Conservation (phyloP, 2,113 vertebrate genomes). For the Onychorhynchus coronatus region DNA sequence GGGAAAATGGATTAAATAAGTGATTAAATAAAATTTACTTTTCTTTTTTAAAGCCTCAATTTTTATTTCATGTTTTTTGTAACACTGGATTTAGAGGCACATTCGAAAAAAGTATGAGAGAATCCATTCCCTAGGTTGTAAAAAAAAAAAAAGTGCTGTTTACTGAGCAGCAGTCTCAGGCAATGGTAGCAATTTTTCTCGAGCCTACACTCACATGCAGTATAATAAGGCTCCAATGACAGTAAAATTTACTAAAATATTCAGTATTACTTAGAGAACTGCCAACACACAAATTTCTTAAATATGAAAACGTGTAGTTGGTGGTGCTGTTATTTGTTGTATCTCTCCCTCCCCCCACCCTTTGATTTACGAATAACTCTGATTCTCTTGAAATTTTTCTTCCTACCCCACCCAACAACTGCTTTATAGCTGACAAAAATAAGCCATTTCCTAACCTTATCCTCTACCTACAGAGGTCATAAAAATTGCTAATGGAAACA, state of each 20-base stretch:
- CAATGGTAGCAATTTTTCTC: neutral
- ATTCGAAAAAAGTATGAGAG: neutral
- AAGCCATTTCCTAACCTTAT: constrained; percentile 74
- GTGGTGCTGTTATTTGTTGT: neutral
- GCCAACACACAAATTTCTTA: neutral
- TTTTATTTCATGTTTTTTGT: neutral
- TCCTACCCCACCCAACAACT: constrained; percentile 51
- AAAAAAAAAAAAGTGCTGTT: neutral
- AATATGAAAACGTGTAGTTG: neutral
- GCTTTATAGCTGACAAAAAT: constrained; percentile 72
- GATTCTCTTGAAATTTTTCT: constrained; percentile 26
- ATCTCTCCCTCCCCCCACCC: neutral
- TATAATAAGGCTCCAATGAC: neutral
- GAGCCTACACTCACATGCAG: neutral
- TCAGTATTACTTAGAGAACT: neutral
- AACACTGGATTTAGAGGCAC: neutral
- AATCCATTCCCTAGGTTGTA: neutral
- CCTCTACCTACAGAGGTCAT: constrained; percentile 62
- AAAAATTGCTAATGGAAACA: constrained; percentile 76
- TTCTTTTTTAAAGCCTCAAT: neutral
- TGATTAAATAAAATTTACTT: neutral
- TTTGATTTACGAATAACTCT: neutral
- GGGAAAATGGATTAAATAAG: neutral
- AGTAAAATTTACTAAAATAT: neutral
- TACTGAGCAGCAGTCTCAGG: neutral